Evolutionary conservation across 2,888 invertebrate genomes (phyloP).

Genomic region (Cryptosula pallasiana): DNA sequence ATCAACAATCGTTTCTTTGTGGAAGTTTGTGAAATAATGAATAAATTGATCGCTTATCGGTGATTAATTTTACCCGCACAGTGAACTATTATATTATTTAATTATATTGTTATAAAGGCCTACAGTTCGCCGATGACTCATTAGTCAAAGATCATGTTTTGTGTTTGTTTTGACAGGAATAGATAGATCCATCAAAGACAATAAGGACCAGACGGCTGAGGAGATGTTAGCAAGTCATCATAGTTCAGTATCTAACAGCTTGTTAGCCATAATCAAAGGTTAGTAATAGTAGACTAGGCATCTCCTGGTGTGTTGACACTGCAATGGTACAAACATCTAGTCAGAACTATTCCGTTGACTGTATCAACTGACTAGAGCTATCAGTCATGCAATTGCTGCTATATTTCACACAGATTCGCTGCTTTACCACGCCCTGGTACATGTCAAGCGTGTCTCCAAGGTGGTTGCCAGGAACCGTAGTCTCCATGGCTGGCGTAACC

Average conservation of each 20-base stretch:
- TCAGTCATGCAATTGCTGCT: too few relatives aligned
- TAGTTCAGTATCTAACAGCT: not conserved
- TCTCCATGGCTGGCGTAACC: too few relatives aligned
- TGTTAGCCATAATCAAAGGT: not conserved
- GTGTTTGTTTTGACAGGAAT: constrained; percentile 61
- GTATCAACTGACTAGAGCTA: too few relatives aligned
- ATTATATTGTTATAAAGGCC: not conserved
- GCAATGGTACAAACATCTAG: too few relatives aligned
- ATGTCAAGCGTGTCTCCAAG: not conserved
- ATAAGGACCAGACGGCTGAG: constrained; percentile 74
- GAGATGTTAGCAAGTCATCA: constrained; percentile 66
- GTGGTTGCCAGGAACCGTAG: too few relatives aligned
- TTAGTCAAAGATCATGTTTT: not conserved
- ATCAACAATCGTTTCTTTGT: too few relatives aligned
- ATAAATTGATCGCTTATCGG: constrained; percentile 8
- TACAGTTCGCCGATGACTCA: not conserved
- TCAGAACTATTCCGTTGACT: too few relatives aligned
- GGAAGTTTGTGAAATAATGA: too few relatives aligned
- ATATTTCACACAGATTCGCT: too few relatives aligned
- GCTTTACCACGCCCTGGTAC: not conserved
- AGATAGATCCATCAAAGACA: constrained; percentile 73
- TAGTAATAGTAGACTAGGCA: too few relatives aligned
- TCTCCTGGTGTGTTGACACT: too few relatives aligned
- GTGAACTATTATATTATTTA: not conserved
- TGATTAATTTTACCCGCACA: too few relatives aligned